Base-by-base conservation (phyloP, 2,113 vertebrate genomes). In the Apistogramma diplotaenia region DNA sequence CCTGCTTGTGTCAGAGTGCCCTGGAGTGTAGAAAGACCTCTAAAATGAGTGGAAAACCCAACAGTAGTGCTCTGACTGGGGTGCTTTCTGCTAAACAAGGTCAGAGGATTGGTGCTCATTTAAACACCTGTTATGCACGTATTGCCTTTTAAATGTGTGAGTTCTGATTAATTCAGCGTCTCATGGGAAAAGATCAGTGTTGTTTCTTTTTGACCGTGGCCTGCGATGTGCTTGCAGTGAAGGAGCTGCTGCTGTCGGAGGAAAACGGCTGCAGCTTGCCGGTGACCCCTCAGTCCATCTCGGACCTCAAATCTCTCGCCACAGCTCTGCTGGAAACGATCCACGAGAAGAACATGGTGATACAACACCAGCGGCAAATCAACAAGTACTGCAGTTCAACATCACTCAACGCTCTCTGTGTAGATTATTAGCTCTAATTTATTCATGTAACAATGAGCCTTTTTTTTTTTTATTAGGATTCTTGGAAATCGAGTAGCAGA, bases 11-110 rank as follows among this genome's bases (percentile, higher is more conserved):
- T 78, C 89, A 99, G 98, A 97, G 95, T 82, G 98, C 97, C 19
- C 94, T 99, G 46, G 98, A 99, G 89, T 96, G 96, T 76, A 93
- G 96, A 91, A 99, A 97, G 92, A 97, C 95, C 86, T 94, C 95
- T 0, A 98, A 96, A 91, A 83, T 93, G 58, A 94, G 94, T 58
- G 91, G 95, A 29, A 97, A 95, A 89, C 95, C 96, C 62, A 96
- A 92, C 90, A 98, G 97, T 85, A 97, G 96, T 49, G 96, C 96
- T 4, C 94, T 99, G 77, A 98, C 97, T 3, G 98, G 98, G 31
- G 96, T 99, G 53, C 96, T 99, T 60, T 99, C 97, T 87, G 97
- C 98, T 53, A 99, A 98, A 91, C 97, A 99, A 98, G 98, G 98
- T 99, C 76, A 79, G 82, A 59, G 29, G 40, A 21, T 11, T 29